These are phyloP conservation scores for Penaeus japonicus DNA, from an alignment of 1,140 invertebrate species.

Conservation along the genomic window DNA sequence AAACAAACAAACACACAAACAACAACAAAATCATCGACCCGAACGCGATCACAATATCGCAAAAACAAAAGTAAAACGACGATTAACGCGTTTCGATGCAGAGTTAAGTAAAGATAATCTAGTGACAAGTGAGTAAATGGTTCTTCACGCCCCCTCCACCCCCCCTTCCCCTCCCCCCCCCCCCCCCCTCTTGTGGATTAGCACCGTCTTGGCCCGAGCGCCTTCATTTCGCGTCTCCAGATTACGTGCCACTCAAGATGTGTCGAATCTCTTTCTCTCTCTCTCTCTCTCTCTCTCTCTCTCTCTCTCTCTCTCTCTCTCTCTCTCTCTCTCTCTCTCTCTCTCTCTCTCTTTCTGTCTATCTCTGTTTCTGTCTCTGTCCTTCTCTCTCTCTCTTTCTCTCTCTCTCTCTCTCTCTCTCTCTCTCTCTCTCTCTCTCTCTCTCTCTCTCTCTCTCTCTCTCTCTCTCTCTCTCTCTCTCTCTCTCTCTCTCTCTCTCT, in stretches of 20 bases:
- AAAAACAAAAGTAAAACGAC: no score
- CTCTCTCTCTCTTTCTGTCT: not conserved
- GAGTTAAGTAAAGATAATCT: no score
- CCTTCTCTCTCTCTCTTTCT: not conserved
- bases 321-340: not conserved
- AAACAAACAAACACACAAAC: no score
- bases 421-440: not conserved
- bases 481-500: not conserved
- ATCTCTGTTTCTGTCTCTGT: not conserved
- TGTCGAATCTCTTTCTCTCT: conserved; percentile 23
- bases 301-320: not conserved
- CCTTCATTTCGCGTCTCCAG: conserved; percentile 40
- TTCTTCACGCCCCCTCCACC: not conserved
- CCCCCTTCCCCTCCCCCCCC: not conserved
- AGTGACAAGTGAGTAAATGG: no score
- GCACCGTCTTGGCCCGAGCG: not conserved
- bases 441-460: not conserved
- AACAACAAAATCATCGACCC: no score
- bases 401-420: not conserved
- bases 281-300: not conserved
- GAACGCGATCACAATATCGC: no score
- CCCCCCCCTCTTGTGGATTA: not conserved
- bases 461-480: not conserved
- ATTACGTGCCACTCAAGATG: conserved; percentile 53
- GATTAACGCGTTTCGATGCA: no score